Conservation (phyloP, 2,113 vertebrate genomes). For the Conger conger region DNA sequence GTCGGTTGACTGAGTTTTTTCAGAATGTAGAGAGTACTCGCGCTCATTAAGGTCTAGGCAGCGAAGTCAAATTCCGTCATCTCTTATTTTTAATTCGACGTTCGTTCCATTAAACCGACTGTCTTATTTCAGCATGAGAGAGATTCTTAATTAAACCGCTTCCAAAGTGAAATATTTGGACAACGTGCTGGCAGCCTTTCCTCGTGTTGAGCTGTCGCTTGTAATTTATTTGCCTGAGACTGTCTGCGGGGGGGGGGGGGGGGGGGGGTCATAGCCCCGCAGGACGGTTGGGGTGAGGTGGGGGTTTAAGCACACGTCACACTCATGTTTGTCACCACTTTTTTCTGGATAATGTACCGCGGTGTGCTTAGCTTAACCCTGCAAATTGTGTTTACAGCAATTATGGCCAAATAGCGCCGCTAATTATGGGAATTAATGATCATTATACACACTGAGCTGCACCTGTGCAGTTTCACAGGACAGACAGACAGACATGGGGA, state of each 20-base stretch:
- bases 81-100: too few relatives aligned
- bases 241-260: background rate
- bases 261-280: background rate
- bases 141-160: background rate
- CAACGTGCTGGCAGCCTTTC: background rate
- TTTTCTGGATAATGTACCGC: slow-evolving; percentile 31
- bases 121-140: background rate
- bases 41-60: too few relatives aligned
- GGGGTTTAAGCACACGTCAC: background rate
- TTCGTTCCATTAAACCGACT: background rate
- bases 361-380: slow-evolving; percentile 32
- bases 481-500: background rate
- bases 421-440: slow-evolving; percentile 57
- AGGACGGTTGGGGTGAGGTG: background rate
- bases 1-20: too few relatives aligned
- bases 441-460: slow-evolving; percentile 42
- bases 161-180: background rate
- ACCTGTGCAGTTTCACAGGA: slow-evolving; percentile 27
- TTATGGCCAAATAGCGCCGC: slow-evolving; percentile 49
- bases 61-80: background rate
- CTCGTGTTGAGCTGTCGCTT: background rate
- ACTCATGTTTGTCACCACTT: background rate
- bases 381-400: slow-evolving; percentile 52
- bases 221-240: background rate
- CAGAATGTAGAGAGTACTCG: background rate